Percentiles rank a stretch among this genome's conserved stretches.
These are phyloP conservation scores for Nesospiza acunhae DNA, from an alignment of 2,113 vertebrate species.

Conservation along the genomic window DNA sequence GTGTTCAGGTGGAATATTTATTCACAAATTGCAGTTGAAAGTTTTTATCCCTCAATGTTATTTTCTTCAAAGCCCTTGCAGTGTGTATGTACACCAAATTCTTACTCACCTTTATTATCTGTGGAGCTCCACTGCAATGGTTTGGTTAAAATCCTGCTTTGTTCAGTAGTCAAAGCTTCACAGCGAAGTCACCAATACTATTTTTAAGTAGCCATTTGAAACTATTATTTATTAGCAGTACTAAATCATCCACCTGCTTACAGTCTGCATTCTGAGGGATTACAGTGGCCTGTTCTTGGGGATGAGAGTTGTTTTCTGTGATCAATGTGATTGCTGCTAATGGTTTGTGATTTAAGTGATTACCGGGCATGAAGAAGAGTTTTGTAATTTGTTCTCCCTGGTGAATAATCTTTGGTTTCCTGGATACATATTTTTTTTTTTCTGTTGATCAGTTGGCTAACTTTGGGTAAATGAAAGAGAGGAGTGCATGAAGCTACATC, in stretches of 20 bases:
- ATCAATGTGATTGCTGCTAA: constrained; percentile 44
- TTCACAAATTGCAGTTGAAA: too few relatives aligned
- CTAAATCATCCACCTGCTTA: neutral
- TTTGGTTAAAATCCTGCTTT: neutral
- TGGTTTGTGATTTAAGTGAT: constrained; percentile 49
- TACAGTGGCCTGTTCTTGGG: neutral
- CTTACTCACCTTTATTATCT: neutral
- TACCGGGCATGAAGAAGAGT: neutral
- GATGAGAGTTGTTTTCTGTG: neutral
- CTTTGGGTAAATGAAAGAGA: constrained; percentile 10
- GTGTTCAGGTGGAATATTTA: too few relatives aligned
- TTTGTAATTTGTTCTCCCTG: neutral
- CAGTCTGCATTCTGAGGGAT: neutral
- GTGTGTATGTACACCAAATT: neutral
- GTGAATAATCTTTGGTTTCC: constrained; percentile 47
- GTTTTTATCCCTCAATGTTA: too few relatives aligned
- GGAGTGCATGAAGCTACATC: neutral
- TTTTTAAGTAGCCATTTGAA: neutral
- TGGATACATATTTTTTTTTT: constrained; percentile 36
- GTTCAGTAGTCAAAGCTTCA: neutral
- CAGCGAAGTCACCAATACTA: neutral
- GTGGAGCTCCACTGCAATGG: neutral
- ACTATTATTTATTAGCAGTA: neutral
- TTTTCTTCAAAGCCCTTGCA: neutral
- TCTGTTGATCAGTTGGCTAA: constrained; percentile 44